Evolutionary conservation across 2,113 vertebrate genomes (phyloP).

Genomic region (Rhegmatorhina hoffmannsi): DNA sequence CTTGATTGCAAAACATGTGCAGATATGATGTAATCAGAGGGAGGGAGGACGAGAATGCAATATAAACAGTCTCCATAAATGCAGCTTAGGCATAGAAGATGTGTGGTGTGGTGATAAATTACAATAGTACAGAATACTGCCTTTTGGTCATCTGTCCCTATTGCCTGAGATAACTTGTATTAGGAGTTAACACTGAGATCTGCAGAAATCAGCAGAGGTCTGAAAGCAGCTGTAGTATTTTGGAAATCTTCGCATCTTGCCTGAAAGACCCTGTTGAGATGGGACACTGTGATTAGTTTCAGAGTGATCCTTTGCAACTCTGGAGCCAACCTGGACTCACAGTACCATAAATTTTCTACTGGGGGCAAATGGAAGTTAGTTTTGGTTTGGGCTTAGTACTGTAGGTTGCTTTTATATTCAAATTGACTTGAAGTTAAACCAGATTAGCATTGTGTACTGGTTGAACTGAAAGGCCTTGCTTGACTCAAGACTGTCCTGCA

Average conservation of each 20-base stretch:
- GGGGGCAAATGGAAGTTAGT: not conserved
- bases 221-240: not conserved
- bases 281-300: not conserved
- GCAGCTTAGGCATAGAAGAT: rapidly evolving
- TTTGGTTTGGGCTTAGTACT: not conserved
- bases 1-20: not conserved
- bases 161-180: not conserved
- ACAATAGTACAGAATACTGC: not conserved
- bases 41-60: not conserved
- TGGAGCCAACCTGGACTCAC: not conserved
- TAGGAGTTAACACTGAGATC: not conserved
- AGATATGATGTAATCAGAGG: not conserved
- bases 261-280: not conserved
- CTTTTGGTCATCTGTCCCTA: not conserved
- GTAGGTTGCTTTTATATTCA: not conserved
- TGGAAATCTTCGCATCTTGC: not conserved
- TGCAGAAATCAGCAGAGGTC: not conserved
- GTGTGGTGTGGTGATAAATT: not conserved
- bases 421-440: not conserved
- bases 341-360: not conserved
- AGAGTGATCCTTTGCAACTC: not conserved
- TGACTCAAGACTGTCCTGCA: not conserved
- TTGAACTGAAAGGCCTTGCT: not conserved
- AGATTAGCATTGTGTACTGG: not conserved
- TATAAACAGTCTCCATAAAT: not conserved